These are phyloP conservation scores for Drosophila mettleri DNA, from an alignment of 2,888 invertebrate genomes.

Conservation along the genomic window DNA sequence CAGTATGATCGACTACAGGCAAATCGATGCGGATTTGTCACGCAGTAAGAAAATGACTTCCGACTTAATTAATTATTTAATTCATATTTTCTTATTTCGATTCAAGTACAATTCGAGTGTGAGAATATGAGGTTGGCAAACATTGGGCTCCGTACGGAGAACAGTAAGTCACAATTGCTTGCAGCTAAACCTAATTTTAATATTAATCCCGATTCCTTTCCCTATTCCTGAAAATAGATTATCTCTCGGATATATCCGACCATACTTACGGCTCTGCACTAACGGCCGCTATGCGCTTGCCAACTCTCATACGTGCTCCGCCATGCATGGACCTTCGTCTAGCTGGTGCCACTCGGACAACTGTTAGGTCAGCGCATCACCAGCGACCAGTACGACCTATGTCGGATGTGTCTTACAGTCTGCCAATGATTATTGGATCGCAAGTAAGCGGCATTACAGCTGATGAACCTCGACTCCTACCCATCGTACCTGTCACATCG, in stretches of 20 bases:
- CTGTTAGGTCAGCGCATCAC: neutral
- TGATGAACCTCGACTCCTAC: neutral
- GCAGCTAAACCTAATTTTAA: too few species aligned
- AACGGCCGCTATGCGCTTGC: neutral
- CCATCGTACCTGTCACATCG: neutral
- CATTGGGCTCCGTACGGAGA: neutral
- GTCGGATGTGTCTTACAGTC: neutral
- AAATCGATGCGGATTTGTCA: conserved; percentile 23
- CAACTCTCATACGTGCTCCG: neutral
- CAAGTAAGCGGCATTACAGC: neutral
- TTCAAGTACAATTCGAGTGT: conserved; percentile 35
- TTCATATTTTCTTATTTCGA: neutral
- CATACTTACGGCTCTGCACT: conserved; percentile 16
- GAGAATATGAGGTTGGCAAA: conserved; percentile 13
- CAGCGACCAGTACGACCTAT: neutral
- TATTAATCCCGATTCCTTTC: too few species aligned
- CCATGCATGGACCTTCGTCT: neutral
- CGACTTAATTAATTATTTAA: rapidly evolving
- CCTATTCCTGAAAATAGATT: conserved; percentile 25
- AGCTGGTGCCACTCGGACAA: neutral
- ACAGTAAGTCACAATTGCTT: conserved; percentile 2
- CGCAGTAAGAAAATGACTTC: conserved; percentile 18
- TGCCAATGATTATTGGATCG: conserved; percentile 8
- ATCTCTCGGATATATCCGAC: neutral
- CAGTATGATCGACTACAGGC: conserved; percentile 20